phyloP scores from a whole-genome alignment of 2,797 vertebrate genomes.

The Danionella dracula region DNA sequence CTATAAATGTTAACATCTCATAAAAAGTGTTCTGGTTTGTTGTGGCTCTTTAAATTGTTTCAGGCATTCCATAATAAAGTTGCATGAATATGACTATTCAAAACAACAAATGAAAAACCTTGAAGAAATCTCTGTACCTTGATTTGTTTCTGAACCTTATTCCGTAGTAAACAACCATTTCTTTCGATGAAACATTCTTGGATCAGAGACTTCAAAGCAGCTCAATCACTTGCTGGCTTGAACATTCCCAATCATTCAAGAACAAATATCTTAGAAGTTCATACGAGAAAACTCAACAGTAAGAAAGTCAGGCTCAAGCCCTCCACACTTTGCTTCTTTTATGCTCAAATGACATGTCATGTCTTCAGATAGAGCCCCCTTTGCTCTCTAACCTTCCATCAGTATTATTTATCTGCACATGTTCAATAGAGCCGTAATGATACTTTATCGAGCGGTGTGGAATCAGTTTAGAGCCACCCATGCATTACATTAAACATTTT shows the following conservation, averaged over 20 bases:
- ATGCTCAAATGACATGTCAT: conserved; percentile 53
- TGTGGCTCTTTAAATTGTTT: no score
- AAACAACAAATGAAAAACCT: not conserved
- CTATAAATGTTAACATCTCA: no score
- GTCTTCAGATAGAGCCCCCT: conserved; percentile 50
- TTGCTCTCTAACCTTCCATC: not conserved
- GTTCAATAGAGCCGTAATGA: not conserved
- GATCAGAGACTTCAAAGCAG: conserved; percentile 45
- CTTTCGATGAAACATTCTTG: not conserved
- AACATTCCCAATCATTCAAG: conserved; percentile 9
- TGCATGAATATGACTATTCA: no score
- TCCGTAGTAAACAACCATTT: not conserved
- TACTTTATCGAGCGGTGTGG: not conserved
- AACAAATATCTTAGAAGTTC: conserved; percentile 60
- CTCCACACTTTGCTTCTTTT: conserved; percentile 49
- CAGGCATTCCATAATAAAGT: no score
- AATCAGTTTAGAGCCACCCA: not conserved
- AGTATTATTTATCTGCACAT: no score
- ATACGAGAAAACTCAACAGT: conserved; percentile 54
- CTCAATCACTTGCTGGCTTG: conserved; percentile 43
- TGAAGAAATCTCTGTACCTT: not conserved
- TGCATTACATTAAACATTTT: not conserved
- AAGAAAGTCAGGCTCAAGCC: conserved; percentile 53
- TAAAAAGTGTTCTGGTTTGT: no score
- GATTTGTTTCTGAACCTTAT: not conserved